Percentiles rank a stretch among this genome's conserved stretches.
Evolutionary conservation across 2,113 vertebrate genomes (phyloP).

Genomic region (Rutilus rutilus): DNA sequence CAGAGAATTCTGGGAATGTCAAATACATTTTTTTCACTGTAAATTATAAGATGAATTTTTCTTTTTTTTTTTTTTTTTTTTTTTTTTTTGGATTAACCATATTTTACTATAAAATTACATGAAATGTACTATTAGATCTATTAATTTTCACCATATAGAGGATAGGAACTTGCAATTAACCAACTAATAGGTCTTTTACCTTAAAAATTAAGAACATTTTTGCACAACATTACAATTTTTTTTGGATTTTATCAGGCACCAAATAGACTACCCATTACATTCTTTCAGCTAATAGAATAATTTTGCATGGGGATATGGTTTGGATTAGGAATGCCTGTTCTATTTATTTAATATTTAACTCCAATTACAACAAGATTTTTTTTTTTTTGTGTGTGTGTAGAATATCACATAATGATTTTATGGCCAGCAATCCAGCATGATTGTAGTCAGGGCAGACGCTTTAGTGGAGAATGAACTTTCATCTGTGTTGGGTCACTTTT

Average conservation of each 20-base stretch:
- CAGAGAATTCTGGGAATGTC: neutral
- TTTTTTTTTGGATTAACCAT: too few species aligned
- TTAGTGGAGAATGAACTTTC: conserved; percentile 67
- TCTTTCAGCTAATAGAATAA: neutral
- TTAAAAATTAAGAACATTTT: neutral
- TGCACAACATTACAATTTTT: neutral
- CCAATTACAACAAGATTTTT: neutral
- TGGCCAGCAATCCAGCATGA: conserved; percentile 57
- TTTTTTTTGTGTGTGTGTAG: conserved; percentile 59
- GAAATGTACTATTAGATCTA: neutral
- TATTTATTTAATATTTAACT: conserved; percentile 42
- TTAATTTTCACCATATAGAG: neutral
- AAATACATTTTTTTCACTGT: neutral
- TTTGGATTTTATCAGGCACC: neutral
- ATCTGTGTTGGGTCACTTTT: conserved; percentile 55
- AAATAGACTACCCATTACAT: neutral
- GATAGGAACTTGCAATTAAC: neutral
- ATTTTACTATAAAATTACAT: neutral
- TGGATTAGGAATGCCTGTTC: neutral
- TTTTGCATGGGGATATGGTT: neutral
- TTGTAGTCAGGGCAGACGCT: conserved; percentile 63
- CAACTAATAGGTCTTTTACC: neutral
- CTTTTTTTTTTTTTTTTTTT: too few species aligned
- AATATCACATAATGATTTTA: conserved; percentile 67
- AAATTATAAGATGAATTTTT: neutral